Evolutionary conservation across 2,113 vertebrate genomes (phyloP).

Genomic region (Tichodroma muraria): DNA sequence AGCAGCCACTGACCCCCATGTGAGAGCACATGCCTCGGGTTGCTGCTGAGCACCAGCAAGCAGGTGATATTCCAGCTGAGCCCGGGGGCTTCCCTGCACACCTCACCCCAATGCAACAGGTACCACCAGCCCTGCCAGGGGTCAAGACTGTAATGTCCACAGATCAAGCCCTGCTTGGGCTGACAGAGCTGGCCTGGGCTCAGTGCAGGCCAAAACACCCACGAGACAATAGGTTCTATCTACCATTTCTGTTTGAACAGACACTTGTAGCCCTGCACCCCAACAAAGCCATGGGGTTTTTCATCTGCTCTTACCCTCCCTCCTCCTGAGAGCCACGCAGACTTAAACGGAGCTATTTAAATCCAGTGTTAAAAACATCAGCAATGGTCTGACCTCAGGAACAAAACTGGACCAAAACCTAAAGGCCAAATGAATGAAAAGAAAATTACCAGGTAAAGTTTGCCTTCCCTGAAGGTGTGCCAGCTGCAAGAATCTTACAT

Average conservation of each 20-base stretch:
- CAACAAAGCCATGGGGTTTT: neutral
- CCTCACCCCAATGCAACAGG: neutral
- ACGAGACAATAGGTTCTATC: neutral
- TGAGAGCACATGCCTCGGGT: fast-evolving
- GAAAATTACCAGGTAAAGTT: conserved; percentile 44
- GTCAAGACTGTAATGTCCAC: neutral
- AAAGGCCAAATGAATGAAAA: neutral
- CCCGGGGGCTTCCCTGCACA: neutral
- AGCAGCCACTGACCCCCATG: fast-evolving
- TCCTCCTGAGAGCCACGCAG: neutral
- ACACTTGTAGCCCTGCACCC: neutral
- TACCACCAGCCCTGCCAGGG: neutral
- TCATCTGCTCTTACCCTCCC: neutral
- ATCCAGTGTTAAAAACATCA: neutral
- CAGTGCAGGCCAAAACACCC: fast-evolving
- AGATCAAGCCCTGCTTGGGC: neutral
- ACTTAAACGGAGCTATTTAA: neutral
- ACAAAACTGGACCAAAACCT: neutral
- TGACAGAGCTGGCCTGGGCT: neutral
- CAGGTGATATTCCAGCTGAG: neutral
- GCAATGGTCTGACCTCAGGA: neutral
- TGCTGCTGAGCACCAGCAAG: neutral
- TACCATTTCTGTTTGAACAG: neutral
- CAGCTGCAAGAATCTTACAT: neutral
- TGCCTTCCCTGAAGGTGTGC: neutral